Percentiles rank a stretch among this genome's conserved stretches.
Conservation (phyloP, 1,140 invertebrate species). For the Trachymyrmex cornetzi region DNA sequence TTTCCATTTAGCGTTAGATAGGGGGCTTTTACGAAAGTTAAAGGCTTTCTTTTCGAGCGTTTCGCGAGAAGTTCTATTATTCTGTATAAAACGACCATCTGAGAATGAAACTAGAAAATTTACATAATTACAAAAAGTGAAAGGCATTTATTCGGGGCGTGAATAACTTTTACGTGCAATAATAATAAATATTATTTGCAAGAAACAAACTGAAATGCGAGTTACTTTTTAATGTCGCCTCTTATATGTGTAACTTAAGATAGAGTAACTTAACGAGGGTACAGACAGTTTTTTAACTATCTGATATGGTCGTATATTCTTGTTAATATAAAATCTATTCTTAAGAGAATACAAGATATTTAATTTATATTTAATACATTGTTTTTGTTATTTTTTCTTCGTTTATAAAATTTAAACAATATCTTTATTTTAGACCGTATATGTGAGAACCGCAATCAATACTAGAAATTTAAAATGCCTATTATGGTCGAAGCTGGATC, state of each 20-base stretch:
- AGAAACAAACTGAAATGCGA: background rate
- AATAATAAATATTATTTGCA: conserved; percentile 6
- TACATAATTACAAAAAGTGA: conserved; percentile 52
- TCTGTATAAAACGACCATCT: conserved; percentile 27
- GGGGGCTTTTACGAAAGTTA: conserved; percentile 52
- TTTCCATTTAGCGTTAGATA: conserved; percentile 28
- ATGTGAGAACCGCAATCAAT: no score
- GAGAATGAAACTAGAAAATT: conserved; percentile 43
- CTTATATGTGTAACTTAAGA: background rate
- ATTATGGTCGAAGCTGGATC: no score
- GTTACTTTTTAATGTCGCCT: background rate
- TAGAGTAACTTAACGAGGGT: background rate
- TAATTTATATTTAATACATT: background rate
- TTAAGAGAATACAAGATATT: background rate
- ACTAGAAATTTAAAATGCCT: no score
- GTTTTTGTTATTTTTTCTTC: background rate
- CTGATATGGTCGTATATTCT: background rate
- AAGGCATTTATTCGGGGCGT: conserved; percentile 3
- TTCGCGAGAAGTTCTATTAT: conserved; percentile 50
- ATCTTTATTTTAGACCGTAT: no score
- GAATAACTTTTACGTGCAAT: background rate
- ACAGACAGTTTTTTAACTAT: background rate
- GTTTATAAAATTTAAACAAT: background rate
- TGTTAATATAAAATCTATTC: background rate
- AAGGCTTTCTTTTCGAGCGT: conserved; percentile 54